Evolutionary conservation across 2,113 vertebrate genomes (phyloP).

Genomic region (Bos javanicus): DNA sequence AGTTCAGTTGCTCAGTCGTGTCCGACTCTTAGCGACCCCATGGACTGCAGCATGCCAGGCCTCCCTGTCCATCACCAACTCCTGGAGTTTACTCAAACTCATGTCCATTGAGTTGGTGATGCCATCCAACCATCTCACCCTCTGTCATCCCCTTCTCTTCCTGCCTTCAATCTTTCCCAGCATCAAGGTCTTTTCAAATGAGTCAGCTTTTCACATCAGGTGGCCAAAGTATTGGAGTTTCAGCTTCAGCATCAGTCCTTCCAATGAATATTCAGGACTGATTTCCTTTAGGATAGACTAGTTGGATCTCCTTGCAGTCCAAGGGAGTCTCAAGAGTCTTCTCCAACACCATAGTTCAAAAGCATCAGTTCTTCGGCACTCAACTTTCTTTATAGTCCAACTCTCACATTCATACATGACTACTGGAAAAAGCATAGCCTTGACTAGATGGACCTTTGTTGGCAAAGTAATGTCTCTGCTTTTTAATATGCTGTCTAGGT

Average conservation of each 20-base stretch:
- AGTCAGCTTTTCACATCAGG: accelerated
- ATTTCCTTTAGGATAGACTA: neutral
- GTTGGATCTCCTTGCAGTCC: neutral
- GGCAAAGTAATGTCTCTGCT: neutral
- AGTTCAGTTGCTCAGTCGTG: neutral
- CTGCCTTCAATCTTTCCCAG: neutral
- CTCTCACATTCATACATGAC: neutral
- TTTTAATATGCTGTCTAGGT: neutral
- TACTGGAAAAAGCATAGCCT: neutral
- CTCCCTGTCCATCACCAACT: neutral
- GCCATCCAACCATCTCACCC: neutral
- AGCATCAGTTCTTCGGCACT: accelerated
- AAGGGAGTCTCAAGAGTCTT: neutral
- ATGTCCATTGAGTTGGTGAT: neutral
- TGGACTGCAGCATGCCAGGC: neutral
- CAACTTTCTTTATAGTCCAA: neutral
- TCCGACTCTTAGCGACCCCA: neutral
- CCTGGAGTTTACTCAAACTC: neutral
- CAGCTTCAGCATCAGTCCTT: neutral
- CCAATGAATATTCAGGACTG: neutral
- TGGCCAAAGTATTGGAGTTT: neutral
- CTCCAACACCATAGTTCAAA: neutral
- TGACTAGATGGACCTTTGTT: neutral
- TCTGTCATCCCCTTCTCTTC: neutral
- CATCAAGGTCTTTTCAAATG: neutral